phyloP scores from a whole-genome alignment of 2,888 invertebrate species.

The Orchesella flavescens region DNA sequence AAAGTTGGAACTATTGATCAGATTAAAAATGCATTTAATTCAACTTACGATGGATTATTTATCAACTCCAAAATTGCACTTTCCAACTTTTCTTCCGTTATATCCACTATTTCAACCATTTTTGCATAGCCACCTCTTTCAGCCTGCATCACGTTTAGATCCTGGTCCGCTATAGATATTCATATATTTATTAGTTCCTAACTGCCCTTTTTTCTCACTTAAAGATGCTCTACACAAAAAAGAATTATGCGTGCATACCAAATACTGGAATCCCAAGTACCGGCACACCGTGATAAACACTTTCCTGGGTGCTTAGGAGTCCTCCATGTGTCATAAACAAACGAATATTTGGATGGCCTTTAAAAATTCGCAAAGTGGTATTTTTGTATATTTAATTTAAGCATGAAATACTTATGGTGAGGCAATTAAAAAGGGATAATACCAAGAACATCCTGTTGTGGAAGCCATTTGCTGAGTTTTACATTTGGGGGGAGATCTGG shows the following conservation, averaged over 20 bases:
- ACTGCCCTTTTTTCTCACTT: neutral
- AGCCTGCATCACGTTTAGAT: constrained; percentile 77
- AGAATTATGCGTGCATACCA: constrained; percentile 9
- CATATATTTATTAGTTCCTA: neutral
- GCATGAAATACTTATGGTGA: too few species aligned
- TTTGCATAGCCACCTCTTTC: constrained; percentile 77
- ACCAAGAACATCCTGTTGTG: constrained; percentile 86
- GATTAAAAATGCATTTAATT: neutral
- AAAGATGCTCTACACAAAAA: too few species aligned
- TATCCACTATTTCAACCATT: constrained; percentile 75
- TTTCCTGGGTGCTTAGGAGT: constrained; percentile 80
- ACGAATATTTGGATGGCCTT: constrained; percentile 77
- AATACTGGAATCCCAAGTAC: constrained; percentile 75
- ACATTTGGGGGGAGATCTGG: constrained; percentile 79
- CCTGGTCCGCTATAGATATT: constrained; percentile 54
- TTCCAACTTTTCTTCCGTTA: constrained; percentile 75
- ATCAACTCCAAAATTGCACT: constrained; percentile 49
- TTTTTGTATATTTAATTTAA: too few species aligned
- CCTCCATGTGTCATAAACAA: constrained; percentile 83
- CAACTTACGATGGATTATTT: constrained; percentile 32
- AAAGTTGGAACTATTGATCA: neutral
- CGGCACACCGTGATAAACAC: constrained; percentile 79
- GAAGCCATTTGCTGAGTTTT: constrained; percentile 80
- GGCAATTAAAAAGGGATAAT: neutral
- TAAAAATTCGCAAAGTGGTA: neutral